Base-by-base conservation (phyloP, 2,888 invertebrate species). In the Helicoverpa assulta region DNA sequence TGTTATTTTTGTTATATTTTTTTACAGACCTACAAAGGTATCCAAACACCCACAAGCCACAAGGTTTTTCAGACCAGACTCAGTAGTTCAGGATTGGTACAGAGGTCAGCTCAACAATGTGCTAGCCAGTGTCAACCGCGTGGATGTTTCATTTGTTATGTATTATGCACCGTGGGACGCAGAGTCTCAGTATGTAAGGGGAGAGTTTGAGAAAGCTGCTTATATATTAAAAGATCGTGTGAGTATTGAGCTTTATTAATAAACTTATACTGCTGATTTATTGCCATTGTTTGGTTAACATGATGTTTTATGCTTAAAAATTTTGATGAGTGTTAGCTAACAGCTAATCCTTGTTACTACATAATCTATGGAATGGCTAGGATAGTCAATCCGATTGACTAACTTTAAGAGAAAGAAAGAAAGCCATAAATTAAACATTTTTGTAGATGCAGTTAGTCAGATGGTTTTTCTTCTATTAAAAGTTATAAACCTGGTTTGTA, bases 121-220 rank as follows among this genome's bases (percentile, higher is more conserved):
- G 37, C 94, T 97, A 16, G 93, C 96, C 16, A 91, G 96, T 70
- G 96, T 98, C 0, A 94, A 96, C 6, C 90, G 95, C 47, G 96
- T 97, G 3, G 99, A 99, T 91, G 93, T 98, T 6, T 97, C 98
- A 50, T 97, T 99, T 92, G 97, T 99, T 29, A 98, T 99, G 97
- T 99, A 98, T 91, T 99, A 99, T 95, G 99, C 99, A 10, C 98
- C 99, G 0, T 99, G 99, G 99, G 98, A 98, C 95, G 98, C 98
- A 0, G 98, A 98, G 88, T 98, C 98, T 82, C 97, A 98, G 89
- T 96, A 96, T 86, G 97, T 97, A 0, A 96, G 97, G 64, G 93
- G 96, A 69, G 97, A 98, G 85, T 98, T 98, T 94, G 97, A 98
- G 85, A 96, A 96, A 82, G 97, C 97, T 66, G 98, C 98, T 3